Evolutionary conservation across 2,113 vertebrate genomes (phyloP).

Genomic region (Corythornis vintsioides): DNA sequence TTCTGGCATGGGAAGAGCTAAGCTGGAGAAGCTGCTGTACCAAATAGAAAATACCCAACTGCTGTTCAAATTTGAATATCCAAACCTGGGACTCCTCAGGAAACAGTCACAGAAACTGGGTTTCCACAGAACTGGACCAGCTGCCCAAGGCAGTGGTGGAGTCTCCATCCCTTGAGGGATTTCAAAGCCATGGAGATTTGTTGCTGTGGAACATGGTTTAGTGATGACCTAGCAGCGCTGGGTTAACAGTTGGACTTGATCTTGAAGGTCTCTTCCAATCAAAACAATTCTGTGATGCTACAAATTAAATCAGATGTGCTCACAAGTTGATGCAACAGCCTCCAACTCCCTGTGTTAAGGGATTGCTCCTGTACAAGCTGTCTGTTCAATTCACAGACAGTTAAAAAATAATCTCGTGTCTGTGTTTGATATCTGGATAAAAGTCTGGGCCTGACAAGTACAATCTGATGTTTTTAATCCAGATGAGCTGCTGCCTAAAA

Average conservation of each 20-base stretch:
- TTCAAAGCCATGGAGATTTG: neutral
- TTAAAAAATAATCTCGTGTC: neutral
- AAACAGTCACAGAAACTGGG: accelerated
- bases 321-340: neutral
- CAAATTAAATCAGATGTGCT: neutral
- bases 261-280: neutral
- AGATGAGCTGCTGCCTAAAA: neutral
- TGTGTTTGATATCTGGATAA: neutral
- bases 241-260: neutral
- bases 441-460: neutral
- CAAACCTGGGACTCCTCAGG: neutral
- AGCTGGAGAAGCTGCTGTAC: neutral
- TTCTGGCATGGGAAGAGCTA: neutral
- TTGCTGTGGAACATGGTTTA: neutral
- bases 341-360: accelerated
- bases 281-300: neutral
- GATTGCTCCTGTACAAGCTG: neutral
- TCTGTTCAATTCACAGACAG: neutral
- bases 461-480: neutral
- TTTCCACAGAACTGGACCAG: neutral
- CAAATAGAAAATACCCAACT: neutral
- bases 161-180: neutral
- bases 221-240: neutral
- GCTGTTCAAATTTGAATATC: too few relatives aligned
- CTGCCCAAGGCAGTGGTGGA: neutral